Evolutionary conservation across 35 echinoderm and acorn worm genomes (phyloP), one percentile per base, ranked within the genome.

Genomic region (Strongylocentrotus purpuratus): DNA sequence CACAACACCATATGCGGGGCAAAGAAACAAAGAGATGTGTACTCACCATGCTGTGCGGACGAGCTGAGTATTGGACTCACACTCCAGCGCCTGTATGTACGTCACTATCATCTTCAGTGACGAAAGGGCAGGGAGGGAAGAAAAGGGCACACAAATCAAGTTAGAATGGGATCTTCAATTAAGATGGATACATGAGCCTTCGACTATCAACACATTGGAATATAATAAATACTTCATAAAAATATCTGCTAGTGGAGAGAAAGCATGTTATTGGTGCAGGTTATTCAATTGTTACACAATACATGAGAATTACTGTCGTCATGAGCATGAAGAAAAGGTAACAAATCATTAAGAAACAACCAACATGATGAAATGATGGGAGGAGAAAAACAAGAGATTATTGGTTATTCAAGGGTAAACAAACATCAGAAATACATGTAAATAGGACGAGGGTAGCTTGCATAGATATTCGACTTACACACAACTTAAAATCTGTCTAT

Each of bases 41-140:
- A 98, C 98, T 98, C 96, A 99, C 98, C 98, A 99, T 95, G 98
- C 96, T 33, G 98, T 99, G 87, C 97, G 98, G 61, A 97, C 95
- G 55, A 98, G 93, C 46, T 97, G 95, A 35, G 94, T 86, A 61
- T 99, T 98, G 50, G 91, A 61, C 92, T 98, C 96, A 95, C 97
- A 98, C 95, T 98, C 98, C 95, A 99, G 94, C 31, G 95, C 94
- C 92, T 99, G 98, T 31, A 99, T 94, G 95, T 98, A 99, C 61
- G 96, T 99, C 96, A 99, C 98, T 95, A 99, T 98, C 98, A 99
- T 98, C 98, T 99, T 96, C 95, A 98, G 96, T 91, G 48, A 96
- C 87, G 94, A 50, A 35, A 95, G 18, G 31, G 60, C 60, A 47
- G 85, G 88, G 65, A 85, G 94, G 94, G 91, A 86, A 47, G 31